These are phyloP conservation scores for Ptychochromis oligacanthus DNA, from an alignment of 2,113 vertebrate genomes.

Conservation along the genomic window DNA sequence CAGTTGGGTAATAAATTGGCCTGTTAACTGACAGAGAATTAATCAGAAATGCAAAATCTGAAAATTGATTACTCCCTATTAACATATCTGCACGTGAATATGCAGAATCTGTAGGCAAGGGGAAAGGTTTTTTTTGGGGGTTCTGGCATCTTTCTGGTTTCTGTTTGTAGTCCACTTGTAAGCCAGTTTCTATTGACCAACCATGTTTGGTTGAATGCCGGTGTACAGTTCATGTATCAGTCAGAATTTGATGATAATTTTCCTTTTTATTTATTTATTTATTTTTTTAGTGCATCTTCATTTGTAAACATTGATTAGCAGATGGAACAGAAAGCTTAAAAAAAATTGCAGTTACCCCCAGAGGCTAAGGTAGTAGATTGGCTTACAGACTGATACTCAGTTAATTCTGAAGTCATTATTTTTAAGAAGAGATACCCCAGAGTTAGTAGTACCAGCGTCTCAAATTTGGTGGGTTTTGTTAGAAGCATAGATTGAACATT, in stretches of 20 bases:
- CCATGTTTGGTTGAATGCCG: neutral
- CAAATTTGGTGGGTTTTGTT: neutral
- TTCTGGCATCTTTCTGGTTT: neutral
- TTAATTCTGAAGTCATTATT: neutral
- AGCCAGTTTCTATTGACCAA: neutral
- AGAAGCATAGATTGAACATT: rapidly evolving
- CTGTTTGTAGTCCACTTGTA: neutral
- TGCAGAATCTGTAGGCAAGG: neutral
- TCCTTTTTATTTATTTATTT: neutral
- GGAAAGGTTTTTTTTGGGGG: neutral
- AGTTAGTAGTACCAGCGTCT: neutral
- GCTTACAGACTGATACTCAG: neutral
- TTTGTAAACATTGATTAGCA: neutral
- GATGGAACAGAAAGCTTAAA: neutral
- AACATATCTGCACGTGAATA: neutral
- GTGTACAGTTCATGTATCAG: neutral
- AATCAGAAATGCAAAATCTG: neutral
- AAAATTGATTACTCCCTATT: rapidly evolving
- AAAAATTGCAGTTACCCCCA: neutral
- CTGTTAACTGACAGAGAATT: neutral
- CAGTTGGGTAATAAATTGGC: neutral
- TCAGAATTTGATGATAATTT: neutral
- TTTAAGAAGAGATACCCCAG: neutral
- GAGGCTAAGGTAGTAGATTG: neutral
- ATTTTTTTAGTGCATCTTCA: no score